Evolutionary conservation across 2,888 invertebrate species (phyloP), one percentile per base, ranked within the genome.

Genomic region (Idaea aversata): DNA sequence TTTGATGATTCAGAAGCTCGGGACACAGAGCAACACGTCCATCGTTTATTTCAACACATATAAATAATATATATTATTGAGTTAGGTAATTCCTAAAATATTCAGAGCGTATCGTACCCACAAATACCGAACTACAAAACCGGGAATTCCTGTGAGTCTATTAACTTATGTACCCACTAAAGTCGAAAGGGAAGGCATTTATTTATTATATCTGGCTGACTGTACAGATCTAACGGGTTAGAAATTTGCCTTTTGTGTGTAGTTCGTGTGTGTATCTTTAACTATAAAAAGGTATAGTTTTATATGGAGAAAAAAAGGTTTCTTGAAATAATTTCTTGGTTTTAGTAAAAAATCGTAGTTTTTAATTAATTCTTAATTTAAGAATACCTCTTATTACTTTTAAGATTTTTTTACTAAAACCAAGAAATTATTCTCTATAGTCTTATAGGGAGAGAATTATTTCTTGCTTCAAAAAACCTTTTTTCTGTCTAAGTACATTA

Each of bases 61-160:
- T 36, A 36, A 47, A 10, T 47, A 47, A 47, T 6, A 47, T 47
- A 25, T 25, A 25, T 25, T 25, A 47, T 47, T 47, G 47, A 47
- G 47, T 47, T 47, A 58, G 16, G 58, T 16, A 58, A 58, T 58
- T 15, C 16, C 6, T 58, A 58, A 58, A n/a, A 58, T 58, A 58
- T 58, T 58, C 58, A 58, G 58, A 16, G 16, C 58, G 58, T 58
- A 58, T n/a, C 58, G 15, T 58, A 58, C 16, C 16, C 16, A 16
- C 58, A 58, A 58, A 58, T 58, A 58, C 58, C 58, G 58, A 58
- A 58, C 58, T 58, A 16, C 47, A 16, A 58, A 58, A 58, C 58
- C 58, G 58, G 58, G 58, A 58, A 58, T 58, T 6, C 16, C 58
- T 58, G 15, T 15, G 16, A 58, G 58, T 58, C 58, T 58, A 58